Conservation (phyloP, 2,888 invertebrate species). For the Heliothis peltigera region DNA sequence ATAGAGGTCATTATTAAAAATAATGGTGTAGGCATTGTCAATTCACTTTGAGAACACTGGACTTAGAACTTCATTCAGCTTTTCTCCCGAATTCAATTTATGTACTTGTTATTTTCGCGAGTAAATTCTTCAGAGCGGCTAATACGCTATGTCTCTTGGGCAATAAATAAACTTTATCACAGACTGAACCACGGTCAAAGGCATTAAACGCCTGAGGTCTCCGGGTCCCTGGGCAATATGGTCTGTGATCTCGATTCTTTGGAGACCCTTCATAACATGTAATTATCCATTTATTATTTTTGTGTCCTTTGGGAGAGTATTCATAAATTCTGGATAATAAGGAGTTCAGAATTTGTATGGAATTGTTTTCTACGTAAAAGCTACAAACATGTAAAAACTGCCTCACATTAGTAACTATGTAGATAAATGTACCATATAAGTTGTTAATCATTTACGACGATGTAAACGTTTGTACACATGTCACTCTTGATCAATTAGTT, state of each 20-base stretch:
- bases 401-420: not conserved
- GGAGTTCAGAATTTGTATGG: no score
- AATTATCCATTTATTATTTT: conserved; percentile 18
- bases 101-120: conserved; percentile 21
- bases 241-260: conserved; percentile 15
- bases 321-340: no score
- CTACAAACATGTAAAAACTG: no score
- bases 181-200: conserved; percentile 4
- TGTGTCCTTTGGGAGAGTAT: not conserved
- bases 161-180: conserved; percentile 32
- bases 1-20: not conserved
- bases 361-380: no score
- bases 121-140: conserved; percentile 18
- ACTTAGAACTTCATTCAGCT: not conserved
- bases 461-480: not conserved
- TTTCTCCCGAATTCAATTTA: conserved; percentile 18
- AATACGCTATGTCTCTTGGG: conserved; percentile 18
- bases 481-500: not conserved
- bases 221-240: conserved; percentile 7
- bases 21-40: not conserved
- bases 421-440: not conserved
- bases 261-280: not conserved
- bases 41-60: not conserved
- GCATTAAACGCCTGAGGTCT: conserved; percentile 17
- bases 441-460: not conserved